Evolutionary conservation across 1,140 invertebrate species (phyloP), one percentile per base, ranked within the genome.

Genomic region (Formica selysi): DNA sequence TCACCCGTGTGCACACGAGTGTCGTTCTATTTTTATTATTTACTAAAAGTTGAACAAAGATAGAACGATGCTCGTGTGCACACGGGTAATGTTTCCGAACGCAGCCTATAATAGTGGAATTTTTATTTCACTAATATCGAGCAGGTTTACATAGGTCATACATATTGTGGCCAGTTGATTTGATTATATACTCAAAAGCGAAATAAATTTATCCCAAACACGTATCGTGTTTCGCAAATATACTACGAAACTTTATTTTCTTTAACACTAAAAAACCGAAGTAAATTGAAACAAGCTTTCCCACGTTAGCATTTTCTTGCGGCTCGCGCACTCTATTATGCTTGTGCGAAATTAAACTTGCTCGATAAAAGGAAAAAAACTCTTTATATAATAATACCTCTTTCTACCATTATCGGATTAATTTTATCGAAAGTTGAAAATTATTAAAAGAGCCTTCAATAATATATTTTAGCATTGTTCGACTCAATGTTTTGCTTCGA

Each of bases 301-400:
- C 2, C 11, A 10, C 11, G 16, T 38, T 26, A 22, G 16, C 22
- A 41, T 70, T 80, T 54, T 44, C 5, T 29, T 29, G 5, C 26
- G 48, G 13, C 61, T 41, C 22, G 11, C 19, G 29, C 7, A 5
- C 11, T 79, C 19, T 44, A 67, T 70, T n/a, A 80, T 41, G 5
- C 65, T 67, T 22, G 36, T 22, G 22, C 36, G 32, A 80, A 80
- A 80, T 80, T 80, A 80, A 32, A 70, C 3, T 36, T 51, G n/a
- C 13, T 10, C n/a, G 41, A 5, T 67, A 68, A 67, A 67, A 79
- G 62, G 68, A 79, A 70, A 80, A 70, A 80, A 57, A 48, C 44
- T 70, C n/a, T 70, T 80, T 54, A 70, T 70, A 48, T 70, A 70
- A 70, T 70, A 80, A 26, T 11, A 22, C n/a, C 62, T 79, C 16